Evolutionary conservation across 2,797 vertebrate species (phyloP), one percentile per base, ranked within the genome.

Genomic region (Rallus crepitans): DNA sequence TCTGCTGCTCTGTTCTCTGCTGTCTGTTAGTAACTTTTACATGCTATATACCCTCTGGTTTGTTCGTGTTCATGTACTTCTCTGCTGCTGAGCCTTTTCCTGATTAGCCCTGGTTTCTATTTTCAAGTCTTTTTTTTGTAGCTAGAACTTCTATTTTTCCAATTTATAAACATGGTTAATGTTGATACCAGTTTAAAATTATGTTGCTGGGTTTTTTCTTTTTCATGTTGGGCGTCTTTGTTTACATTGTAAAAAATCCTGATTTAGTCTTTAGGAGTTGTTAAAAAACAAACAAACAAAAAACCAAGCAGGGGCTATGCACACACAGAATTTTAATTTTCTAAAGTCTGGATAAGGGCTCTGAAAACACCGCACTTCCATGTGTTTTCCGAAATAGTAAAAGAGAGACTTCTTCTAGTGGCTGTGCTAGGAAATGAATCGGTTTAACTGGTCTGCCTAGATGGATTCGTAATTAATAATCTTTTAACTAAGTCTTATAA

Each of bases 21-120:
- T 28, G 48, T 15, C 19, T 48, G 31, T n/a, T 12, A 27, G 17
- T 28, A 42, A 15, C 45, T 27, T 12, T 20, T 24, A 15, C 25
- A 5, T n/a, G 23, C 6, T 0, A 0, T 47, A 28, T 1, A 24
- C 21, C 18, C 11, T 40, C 11, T 0, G 1, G 3, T 45, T 68
- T 81, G 45, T 53, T 91, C 40, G 24, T 65, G 39, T 20, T 76
- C 33, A 14, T 20, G 7, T 60, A 9, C 14, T 56, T 11, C n/a
- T 3, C 30, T 37, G 31, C 47, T 89, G 10, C 27, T 28, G 8
- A 48, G 12, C 20, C 2, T 42, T 4, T 53, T 20, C 31, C 9
- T n/a, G 52, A 6, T 16, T 45, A 48, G 9, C 12, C 2, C 5
- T 5, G 0, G 50, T 60, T n/a, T 25, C 4, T 25, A 11, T 39